These are phyloP conservation scores for Trichogramma dendrolimi DNA, from an alignment of 2,888 invertebrate species.

Conservation along the genomic window DNA sequence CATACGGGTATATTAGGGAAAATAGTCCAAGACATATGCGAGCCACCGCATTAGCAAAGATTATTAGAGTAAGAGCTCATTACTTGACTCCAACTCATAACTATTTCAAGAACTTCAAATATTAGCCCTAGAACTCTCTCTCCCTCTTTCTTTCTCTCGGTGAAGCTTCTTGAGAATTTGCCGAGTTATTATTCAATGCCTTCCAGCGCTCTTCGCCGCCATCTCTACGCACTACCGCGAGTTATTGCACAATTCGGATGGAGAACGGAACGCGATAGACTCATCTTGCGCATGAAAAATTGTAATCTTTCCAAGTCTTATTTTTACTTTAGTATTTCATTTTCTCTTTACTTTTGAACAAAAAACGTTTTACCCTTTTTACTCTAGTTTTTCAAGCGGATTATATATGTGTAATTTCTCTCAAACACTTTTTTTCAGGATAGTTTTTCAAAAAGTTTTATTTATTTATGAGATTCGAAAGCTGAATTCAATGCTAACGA, in stretches of 20 bases:
- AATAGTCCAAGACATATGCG: too few species aligned
- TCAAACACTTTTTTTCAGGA: background rate
- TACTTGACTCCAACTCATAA: conserved; percentile 33
- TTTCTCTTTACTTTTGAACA: background rate
- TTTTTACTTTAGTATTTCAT: too few species aligned
- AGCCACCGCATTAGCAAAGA: conserved; percentile 31
- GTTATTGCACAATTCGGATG: background rate
- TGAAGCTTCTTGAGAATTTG: conserved; percentile 10
- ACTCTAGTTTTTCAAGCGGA: background rate
- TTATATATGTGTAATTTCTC: background rate
- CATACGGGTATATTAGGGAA: too few species aligned
- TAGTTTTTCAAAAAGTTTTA: background rate
- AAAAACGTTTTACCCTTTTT: background rate
- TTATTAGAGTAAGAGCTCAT: conserved; percentile 39
- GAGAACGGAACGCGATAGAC: conserved; percentile 2
- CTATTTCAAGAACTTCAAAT: conserved; percentile 42
- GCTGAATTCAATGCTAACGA: too few species aligned
- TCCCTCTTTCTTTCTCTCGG: conserved; percentile 1
- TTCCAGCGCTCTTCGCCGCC: background rate
- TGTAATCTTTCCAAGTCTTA: too few species aligned
- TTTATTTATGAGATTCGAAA: background rate
- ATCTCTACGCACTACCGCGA: background rate
- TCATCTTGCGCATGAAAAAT: conserved; percentile 5
- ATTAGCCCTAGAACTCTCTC: conserved; percentile 35
- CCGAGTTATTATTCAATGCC: conserved; percentile 19